Evolutionary conservation across 35 echinoderm and acorn worm species (phyloP), one percentile per base, ranked within the genome.

Genomic region (Nesometra sesokonis): DNA sequence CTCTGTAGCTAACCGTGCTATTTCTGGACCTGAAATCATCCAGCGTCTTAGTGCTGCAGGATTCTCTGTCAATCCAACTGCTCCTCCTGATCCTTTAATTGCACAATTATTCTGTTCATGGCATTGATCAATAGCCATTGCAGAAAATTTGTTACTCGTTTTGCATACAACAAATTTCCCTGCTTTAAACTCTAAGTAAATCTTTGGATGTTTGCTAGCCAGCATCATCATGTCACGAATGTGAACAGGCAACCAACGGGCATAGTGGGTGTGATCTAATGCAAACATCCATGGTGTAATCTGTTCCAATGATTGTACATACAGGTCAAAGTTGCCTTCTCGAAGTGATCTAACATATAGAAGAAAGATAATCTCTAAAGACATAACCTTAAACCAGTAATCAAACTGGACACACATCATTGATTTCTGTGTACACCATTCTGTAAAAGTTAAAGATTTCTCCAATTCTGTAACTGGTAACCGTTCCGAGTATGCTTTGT

Each of bases 41-140:
- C 86, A 87, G 5, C 88, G 82, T 29, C 82, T 13, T 21, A 87
- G 84, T 35, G 86, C 46, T 35, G 30, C 47, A 0, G 84, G 87
- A 37, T 90, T 88, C 31, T 97, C 88, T 1, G 85, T 88, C n/a
- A 93, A 57, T 13, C 94, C 77, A 9, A 78, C 77, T 9, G 77
- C 77, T 23, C 94, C 94, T 9, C 88, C 94, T 38, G 77, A 37
- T 43, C 88, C 87, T 33, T 97, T 93, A 29, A 97, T 80, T 7
- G 11, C 17, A n/a, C 23, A 35, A 80, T 94, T 94, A 32, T 83
- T 87, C 35, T 94, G 93, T 33, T 94, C 93, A 84, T 94, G 80
- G 9, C 8, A 81, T 46, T 91, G 88, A 30, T 91, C 89, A 35
- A 94, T 82, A 31, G 88, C 79, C 46, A 94, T 77, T 0, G 90